Base-by-base conservation (phyloP, 2,113 vertebrate genomes). In the Edolisoma coerulescens region DNA sequence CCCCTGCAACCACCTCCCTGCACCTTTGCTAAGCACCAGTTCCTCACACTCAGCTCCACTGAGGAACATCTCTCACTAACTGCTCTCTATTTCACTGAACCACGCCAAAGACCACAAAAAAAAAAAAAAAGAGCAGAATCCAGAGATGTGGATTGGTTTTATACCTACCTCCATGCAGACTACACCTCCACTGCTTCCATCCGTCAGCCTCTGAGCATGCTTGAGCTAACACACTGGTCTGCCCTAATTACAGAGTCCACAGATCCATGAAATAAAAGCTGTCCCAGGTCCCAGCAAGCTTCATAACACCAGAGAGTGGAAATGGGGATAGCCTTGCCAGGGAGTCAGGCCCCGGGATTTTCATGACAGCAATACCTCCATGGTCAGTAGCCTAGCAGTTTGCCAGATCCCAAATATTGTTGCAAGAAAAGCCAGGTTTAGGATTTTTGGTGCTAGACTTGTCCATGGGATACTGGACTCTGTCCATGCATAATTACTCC, bases 281-380 rank as follows among this genome's bases (percentile, higher is more conserved):
- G 18, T 65, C 74, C 18, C 18, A 23, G 39, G 13, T 24, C 37
- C 60, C 21, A 47, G 24, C 19, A 69, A 54, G 5, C 14, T 77
- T 71, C 13, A 1, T 39, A 53, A 24, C 11, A 50, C 4, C 1
- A 0, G 30, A 14, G 3, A 28, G 6, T 27, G 23, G 61, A 59
- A 95, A 6, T 3, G 21, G 8, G 9, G 7, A 16, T 26, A 39
- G 30, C 44, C 47, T 50, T 63, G 21, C 10, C 3, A 1, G 30
- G 18, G 7, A 79, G 41, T 67, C 56, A 75, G 32, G 33, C 17
- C 30, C 14, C 59, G 10, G 49, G 56, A 42, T 63, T 50, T 23
- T 71, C 42, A 11, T 30, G n/a, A 9, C 45, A 88, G 17, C 9
- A 56, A n/a, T 3, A 52, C 5, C 22, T 41, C n/a, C 15, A 7